A percentile compares a stretch with the other conserved stretches of the same genome.
Evolutionary conservation across 1,140 invertebrate genomes (phyloP).

Genomic region (Ostrea edulis): DNA sequence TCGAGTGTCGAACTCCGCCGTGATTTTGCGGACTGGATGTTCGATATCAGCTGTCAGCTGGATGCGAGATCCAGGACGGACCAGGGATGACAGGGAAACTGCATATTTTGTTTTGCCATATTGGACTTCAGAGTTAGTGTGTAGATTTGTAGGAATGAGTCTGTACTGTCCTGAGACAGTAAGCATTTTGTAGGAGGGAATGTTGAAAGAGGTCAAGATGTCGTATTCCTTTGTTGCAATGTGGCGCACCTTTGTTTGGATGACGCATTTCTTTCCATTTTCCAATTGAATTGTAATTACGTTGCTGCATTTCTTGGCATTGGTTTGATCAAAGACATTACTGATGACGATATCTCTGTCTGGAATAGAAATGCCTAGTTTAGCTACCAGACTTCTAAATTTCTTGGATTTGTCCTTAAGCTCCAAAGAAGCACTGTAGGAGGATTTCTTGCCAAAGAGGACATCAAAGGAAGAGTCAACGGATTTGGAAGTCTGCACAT

Average conservation of each 20-base stretch:
- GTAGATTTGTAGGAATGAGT: neutral
- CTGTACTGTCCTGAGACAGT: conserved; percentile 16
- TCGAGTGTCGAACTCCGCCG: conserved; percentile 20
- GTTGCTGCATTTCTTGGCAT: conserved; percentile 43
- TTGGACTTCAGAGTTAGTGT: conserved; percentile 1
- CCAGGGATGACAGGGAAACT: conserved; percentile 17
- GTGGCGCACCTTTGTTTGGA: neutral
- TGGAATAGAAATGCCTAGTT: conserved; percentile 38
- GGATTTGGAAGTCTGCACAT: conserved; percentile 51
- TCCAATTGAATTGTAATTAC: neutral
- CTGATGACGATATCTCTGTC: conserved; percentile 38
- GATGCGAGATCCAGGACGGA: neutral
- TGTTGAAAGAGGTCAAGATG: conserved; percentile 31
- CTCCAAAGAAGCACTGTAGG: conserved; percentile 2
- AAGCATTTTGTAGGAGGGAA: neutral
- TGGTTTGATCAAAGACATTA: conserved; percentile 45
- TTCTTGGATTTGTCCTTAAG: conserved; percentile 49
- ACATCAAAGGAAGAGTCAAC: conserved; percentile 48
- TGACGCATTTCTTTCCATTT: neutral
- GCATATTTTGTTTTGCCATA: neutral
- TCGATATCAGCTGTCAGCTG: neutral
- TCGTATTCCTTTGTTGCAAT: conserved; percentile 30
- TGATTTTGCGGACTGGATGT: conserved; percentile 30
- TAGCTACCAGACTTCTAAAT: neutral
- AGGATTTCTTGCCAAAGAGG: conserved; percentile 47